Evolutionary conservation across 2,113 vertebrate species (phyloP).

Genomic region (Leucoraja erinaceus): DNA sequence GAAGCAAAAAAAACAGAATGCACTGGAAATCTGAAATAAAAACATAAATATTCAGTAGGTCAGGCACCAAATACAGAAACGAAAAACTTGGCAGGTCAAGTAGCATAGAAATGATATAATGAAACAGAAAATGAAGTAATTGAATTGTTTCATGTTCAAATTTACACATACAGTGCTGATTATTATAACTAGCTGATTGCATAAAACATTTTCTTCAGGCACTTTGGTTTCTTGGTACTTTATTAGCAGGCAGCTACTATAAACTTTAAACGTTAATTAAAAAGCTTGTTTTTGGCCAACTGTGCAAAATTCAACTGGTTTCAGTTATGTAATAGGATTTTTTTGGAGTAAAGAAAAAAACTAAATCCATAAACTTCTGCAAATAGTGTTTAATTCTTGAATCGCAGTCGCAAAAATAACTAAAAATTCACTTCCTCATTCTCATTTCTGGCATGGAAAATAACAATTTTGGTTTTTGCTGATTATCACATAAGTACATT

Average conservation of each 20-base stretch:
- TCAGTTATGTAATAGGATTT: not conserved
- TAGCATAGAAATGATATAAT: not conserved
- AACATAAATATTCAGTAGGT: no score
- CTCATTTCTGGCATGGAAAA: not conserved
- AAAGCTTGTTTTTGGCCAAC: not conserved
- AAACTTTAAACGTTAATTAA: not conserved
- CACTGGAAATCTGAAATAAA: no score
- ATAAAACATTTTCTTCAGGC: conserved; percentile 11
- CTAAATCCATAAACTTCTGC: not conserved
- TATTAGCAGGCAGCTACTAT: not conserved
- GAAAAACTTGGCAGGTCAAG: no score
- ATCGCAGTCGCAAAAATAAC: not conserved
- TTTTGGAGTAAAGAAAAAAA: not conserved
- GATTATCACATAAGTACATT: not conserved
- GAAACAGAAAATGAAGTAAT: not conserved
- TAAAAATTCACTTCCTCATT: not conserved
- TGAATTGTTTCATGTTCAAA: not conserved
- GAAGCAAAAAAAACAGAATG: no score
- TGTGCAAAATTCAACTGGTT: not conserved
- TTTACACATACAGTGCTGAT: not conserved
- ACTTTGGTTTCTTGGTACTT: not conserved
- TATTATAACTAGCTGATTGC: conserved; percentile 7
- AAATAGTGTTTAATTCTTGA: not conserved
- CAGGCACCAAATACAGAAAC: no score
- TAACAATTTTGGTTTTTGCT: not conserved